Conservation (phyloP, 92 coral and sea anemone genomes). For the Bergia puertoricense region DNA sequence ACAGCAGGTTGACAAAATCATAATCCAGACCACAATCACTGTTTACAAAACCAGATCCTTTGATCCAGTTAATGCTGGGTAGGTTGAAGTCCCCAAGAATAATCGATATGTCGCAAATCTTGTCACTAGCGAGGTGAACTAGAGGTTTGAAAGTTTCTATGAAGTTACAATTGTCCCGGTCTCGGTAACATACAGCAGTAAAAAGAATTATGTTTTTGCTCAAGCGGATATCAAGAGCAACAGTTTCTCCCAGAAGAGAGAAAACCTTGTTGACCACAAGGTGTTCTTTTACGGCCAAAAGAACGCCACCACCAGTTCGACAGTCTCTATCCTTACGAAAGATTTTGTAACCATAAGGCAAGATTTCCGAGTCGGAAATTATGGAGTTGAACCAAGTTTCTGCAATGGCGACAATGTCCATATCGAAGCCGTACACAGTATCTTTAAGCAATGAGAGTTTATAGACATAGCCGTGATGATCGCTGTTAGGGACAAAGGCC, state of each 20-base stretch:
- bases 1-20: conserved; percentile 10
- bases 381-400: conserved; percentile 12
- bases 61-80: conserved; percentile 41
- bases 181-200: not conserved
- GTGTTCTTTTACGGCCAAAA: not conserved
- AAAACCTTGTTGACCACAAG: not conserved
- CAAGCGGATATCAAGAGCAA: not conserved
- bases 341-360: conserved; percentile 4
- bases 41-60: conserved; percentile 49
- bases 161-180: too few relatives aligned
- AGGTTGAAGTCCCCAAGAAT: conserved; percentile 33
- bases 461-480: conserved; percentile 3
- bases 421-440: conserved; percentile 1
- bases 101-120: not conserved
- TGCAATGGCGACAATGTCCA: conserved; percentile 1
- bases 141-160: too few relatives aligned
- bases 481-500: not conserved
- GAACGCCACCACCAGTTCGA: not conserved
- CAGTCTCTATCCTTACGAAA: not conserved
- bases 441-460: conserved; percentile 22
- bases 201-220: not conserved
- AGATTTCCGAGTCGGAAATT: not conserved
- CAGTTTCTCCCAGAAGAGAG: not conserved
- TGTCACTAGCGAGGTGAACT: too few relatives aligned
- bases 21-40: conserved; percentile 19